A percentile compares a stretch with the other conserved stretches of the same genome.
phyloP scores from a whole-genome alignment of 2,113 vertebrate species.

The Sus scrofa region T2T-Sscrofa CM000814.6:14723501-14724000 shows the following conservation, averaged over 20 bases:
- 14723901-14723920: neutral
- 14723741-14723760: neutral
- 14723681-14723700: neutral
- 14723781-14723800: neutral
- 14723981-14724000: neutral
- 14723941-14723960: neutral
- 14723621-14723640: neutral
- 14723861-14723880: neutral
- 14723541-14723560: no score
- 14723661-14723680: neutral
- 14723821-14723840: conserved; percentile 21
- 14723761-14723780: neutral
- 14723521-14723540: no score
- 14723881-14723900: neutral
- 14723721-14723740: neutral
- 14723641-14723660: neutral
- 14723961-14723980: neutral
- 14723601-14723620: neutral
- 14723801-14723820: neutral
- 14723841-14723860: neutral
- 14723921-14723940: conserved; percentile 20
- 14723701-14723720: neutral
- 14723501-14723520: no score
- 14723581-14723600: neutral
- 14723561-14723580: neutral